phyloP scores from a whole-genome alignment of 2,888 invertebrate species.

The Crepidodera aurea region DNA sequence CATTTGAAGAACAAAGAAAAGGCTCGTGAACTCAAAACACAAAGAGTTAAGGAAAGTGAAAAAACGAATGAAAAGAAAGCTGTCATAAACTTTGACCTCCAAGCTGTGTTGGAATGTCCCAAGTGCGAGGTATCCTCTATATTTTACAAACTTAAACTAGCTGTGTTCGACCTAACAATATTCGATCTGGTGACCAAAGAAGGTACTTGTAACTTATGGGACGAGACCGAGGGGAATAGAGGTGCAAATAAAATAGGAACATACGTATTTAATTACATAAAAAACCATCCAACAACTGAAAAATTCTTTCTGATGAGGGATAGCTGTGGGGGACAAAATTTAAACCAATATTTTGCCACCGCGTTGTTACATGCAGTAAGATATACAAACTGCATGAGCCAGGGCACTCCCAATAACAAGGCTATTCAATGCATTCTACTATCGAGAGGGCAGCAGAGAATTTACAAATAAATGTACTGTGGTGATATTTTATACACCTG shows the following conservation, averaged over 20 bases:
- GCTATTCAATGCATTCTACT: no score
- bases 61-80: slow-evolving; percentile 32
- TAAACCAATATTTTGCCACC: no score
- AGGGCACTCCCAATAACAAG: no score
- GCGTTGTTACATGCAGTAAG: no score
- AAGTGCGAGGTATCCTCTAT: slow-evolving; percentile 46
- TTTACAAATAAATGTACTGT: no score
- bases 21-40: slow-evolving; percentile 35
- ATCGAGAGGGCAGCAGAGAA: no score
- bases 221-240: slow-evolving; percentile 51
- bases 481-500: no score
- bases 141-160: slow-evolving; percentile 49
- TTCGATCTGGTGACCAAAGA: slow-evolving; percentile 38
- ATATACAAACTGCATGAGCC: no score
- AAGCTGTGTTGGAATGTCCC: slow-evolving; percentile 48
- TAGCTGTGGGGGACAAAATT: slow-evolving; percentile 42
- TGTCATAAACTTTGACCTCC: slow-evolving; percentile 49
- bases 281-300: slow-evolving; percentile 28
- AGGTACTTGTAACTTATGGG: slow-evolving; percentile 48
- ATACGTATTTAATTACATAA: slow-evolving; percentile 41
- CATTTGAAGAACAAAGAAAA: slow-evolving; percentile 41
- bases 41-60: slow-evolving; percentile 48
- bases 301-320: slow-evolving; percentile 44
- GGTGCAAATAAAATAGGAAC: slow-evolving; percentile 47
- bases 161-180: slow-evolving; percentile 44